Conservation (phyloP, 2,888 invertebrate species). For the Plebejus argus region DNA sequence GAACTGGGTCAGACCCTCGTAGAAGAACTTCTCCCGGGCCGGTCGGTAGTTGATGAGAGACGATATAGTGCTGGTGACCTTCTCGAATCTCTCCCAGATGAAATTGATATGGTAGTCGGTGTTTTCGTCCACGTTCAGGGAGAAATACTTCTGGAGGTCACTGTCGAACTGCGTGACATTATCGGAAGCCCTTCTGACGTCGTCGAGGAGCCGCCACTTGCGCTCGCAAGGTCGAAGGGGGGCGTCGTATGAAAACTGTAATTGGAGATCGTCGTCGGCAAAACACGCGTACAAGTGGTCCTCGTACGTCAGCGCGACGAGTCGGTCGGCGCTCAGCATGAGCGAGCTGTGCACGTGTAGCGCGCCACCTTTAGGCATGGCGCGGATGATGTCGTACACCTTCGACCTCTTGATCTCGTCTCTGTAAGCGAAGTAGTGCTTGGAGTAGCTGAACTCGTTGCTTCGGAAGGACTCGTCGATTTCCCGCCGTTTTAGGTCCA, state of each 20-base stretch:
- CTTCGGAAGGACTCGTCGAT: conserved; percentile 69
- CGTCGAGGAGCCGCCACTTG: conserved; percentile 76
- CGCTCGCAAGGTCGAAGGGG: conserved; percentile 58
- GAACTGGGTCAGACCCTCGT: conserved; percentile 82
- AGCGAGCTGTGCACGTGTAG: conserved; percentile 86
- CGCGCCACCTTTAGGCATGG: conserved; percentile 88
- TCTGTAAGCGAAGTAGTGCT: conserved; percentile 83
- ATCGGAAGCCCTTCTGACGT: conserved; percentile 65
- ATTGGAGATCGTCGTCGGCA: conserved; percentile 52
- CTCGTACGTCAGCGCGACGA: conserved; percentile 83
- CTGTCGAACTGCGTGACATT: conserved; percentile 74
- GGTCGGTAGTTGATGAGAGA: conserved; percentile 83
- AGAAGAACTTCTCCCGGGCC: conserved; percentile 83
- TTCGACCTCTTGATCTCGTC: conserved; percentile 81
- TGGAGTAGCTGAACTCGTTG: conserved; percentile 81
- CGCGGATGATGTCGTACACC: conserved; percentile 83
- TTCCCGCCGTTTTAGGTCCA: conserved; percentile 79
- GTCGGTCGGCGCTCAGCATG: conserved; percentile 80
- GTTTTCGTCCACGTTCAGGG: conserved; percentile 69
- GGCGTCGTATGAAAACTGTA: conserved; percentile 59
- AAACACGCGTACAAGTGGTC: conserved; percentile 82
- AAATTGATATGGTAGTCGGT: conserved; percentile 73
- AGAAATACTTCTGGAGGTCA: conserved; percentile 75
- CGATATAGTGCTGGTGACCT: conserved; percentile 73
- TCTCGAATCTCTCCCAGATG: conserved; percentile 82